A percentile compares a stretch with the other conserved stretches of the same genome.
phyloP scores from a whole-genome alignment of 2,888 invertebrate species.

The Drosophila lutescens region DNA sequence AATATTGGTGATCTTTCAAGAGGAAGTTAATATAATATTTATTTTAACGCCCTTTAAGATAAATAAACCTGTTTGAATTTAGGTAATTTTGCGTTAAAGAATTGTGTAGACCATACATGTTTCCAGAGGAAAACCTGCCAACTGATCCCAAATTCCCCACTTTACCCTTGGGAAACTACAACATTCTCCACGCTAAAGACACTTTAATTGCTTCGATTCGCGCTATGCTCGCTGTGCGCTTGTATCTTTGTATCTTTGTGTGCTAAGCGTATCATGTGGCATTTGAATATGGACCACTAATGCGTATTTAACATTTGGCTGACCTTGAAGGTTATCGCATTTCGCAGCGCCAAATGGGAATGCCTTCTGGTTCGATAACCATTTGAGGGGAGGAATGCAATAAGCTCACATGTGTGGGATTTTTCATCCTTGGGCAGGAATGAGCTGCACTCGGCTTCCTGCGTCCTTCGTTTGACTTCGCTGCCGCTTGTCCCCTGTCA shows the following conservation, averaged over 20 bases:
- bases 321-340: slow-evolving; percentile 72
- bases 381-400: slow-evolving; percentile 61
- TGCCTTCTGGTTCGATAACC: slow-evolving; percentile 26
- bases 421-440: slow-evolving; percentile 9
- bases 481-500: slow-evolving; percentile 46
- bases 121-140: neutral
- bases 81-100: neutral
- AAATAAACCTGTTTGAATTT: too few relatives aligned
- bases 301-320: slow-evolving; percentile 69
- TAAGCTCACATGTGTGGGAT: slow-evolving; percentile 47
- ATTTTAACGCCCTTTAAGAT: too few relatives aligned
- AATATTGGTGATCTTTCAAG: too few relatives aligned
- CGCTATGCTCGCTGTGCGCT: slow-evolving; percentile 17
- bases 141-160: neutral
- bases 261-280: slow-evolving; percentile 42
- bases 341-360: slow-evolving; percentile 30
- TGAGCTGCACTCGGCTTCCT: neutral
- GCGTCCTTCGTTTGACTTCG: slow-evolving; percentile 35
- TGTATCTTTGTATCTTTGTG: slow-evolving; percentile 39
- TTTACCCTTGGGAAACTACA: slow-evolving; percentile 26
- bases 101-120: too few relatives aligned
- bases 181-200: slow-evolving; percentile 67
- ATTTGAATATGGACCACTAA: slow-evolving; percentile 59
- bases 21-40: too few relatives aligned
- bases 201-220: slow-evolving; percentile 72